Conservation (phyloP, 2,113 vertebrate species). For the Vidua macroura region DNA sequence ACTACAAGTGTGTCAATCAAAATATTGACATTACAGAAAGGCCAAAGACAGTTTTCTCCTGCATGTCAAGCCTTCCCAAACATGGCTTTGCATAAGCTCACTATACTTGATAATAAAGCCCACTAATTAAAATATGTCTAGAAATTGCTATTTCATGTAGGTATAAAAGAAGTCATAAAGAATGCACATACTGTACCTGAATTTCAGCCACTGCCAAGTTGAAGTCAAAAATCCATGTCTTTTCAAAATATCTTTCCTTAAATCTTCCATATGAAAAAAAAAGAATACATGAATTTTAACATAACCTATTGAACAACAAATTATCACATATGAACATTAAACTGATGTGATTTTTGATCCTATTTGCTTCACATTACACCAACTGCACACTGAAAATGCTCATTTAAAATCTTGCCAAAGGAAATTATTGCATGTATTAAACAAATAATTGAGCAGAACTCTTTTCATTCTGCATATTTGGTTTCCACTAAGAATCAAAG, state of each 20-base stretch:
- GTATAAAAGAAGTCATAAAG: background rate
- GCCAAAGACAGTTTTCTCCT: background rate
- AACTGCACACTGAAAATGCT: background rate
- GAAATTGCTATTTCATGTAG: background rate
- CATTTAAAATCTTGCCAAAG: background rate
- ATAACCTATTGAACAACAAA: background rate
- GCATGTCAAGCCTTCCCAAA: background rate
- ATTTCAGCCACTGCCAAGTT: constrained; percentile 72
- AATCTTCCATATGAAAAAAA: constrained; percentile 60
- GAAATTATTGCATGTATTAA: background rate
- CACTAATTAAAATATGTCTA: background rate
- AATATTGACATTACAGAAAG: background rate
- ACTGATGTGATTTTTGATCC: background rate
- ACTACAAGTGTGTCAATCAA: background rate
- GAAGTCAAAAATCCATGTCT: constrained; percentile 66
- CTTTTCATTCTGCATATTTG: background rate
- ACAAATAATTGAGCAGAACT: background rate
- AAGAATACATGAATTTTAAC: background rate
- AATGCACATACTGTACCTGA: constrained; percentile 65
- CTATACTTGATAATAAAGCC: background rate
- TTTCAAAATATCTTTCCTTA: constrained; percentile 50
- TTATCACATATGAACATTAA: background rate
- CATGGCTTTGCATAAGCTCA: background rate
- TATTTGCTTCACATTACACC: background rate
- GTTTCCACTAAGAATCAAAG: background rate